These are phyloP conservation scores for Artemia sinica DNA, from an alignment of 2,888 invertebrate species.

Conservation along the genomic window DNA sequence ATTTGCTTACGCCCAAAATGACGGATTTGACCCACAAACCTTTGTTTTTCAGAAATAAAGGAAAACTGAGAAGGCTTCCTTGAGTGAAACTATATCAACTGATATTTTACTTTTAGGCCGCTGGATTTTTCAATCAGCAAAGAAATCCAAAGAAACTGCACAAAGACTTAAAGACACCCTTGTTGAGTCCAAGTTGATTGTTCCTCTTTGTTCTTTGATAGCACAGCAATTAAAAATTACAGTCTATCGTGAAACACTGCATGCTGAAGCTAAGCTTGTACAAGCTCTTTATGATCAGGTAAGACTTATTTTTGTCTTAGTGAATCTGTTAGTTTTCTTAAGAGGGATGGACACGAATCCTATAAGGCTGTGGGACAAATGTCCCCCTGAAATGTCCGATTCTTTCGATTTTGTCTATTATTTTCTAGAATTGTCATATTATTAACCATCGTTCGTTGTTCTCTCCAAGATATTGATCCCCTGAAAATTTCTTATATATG, in stretches of 20 bases:
- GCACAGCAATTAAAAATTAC: constrained; percentile 94
- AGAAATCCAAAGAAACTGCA: constrained; percentile 87
- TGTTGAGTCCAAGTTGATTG: constrained; percentile 78
- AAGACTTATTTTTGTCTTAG: constrained; percentile 18
- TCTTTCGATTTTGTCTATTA: no score
- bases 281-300: constrained; percentile 51
- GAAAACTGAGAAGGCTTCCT: background rate
- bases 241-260: constrained; percentile 61
- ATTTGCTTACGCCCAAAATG: no score
- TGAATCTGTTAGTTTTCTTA: no score
- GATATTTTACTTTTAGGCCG: constrained; percentile 40
- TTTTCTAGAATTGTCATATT: no score
- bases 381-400: no score
- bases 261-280: constrained; percentile 69
- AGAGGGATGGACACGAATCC: no score
- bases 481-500: no score
- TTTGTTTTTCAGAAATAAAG: background rate
- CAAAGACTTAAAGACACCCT: constrained; percentile 85
- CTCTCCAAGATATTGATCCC: no score
- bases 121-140: constrained; percentile 91
- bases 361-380: no score
- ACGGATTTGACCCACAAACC: no score
- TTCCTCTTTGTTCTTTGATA: constrained; percentile 77
- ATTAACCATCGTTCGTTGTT: no score
- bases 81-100: constrained; percentile 19